These are phyloP conservation scores for Rhopalosiphum maidis DNA, from an alignment of 1,140 invertebrate species.

Conservation along the genomic window DNA sequence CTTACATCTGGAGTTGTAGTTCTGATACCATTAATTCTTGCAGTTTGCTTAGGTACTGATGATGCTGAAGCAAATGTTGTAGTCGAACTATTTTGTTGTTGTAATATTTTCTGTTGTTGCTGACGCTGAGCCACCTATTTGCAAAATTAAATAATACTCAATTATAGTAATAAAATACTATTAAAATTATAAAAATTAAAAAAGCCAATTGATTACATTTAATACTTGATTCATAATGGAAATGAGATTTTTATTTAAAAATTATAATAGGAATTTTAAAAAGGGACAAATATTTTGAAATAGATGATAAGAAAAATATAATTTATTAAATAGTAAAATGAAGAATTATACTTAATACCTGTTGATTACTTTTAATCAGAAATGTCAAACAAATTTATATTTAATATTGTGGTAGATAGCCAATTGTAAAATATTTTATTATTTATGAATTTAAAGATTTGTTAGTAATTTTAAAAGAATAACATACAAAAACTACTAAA, in stretches of 20 bases:
- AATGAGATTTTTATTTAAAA: background rate
- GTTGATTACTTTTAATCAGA: background rate
- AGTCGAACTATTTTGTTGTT: constrained; percentile 41
- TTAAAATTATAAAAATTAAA: background rate
- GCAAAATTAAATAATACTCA: constrained; percentile 23
- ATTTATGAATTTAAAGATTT: background rate
- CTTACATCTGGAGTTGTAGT: constrained; percentile 25
- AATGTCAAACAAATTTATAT: background rate
- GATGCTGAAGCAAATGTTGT: background rate
- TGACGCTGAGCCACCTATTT: constrained; percentile 57
- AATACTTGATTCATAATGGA: background rate
- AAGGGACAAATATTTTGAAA: background rate
- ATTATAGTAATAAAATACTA: background rate
- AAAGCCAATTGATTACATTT: background rate
- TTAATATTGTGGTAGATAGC: background rate
- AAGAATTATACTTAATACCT: constrained; percentile 25
- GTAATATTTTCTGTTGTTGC: constrained; percentile 56
- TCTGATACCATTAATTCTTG: constrained; percentile 41
- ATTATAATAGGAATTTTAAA: constrained; percentile 8
- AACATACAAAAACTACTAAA: background rate
- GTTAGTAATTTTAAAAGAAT: constrained; percentile 10
- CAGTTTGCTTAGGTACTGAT: constrained; percentile 33
- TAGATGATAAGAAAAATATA: background rate
- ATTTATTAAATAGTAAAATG: background rate
- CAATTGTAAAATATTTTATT: background rate